Base-by-base conservation (phyloP, 2,797 vertebrate genomes). In the Pseudotriccus pelzelni region DNA sequence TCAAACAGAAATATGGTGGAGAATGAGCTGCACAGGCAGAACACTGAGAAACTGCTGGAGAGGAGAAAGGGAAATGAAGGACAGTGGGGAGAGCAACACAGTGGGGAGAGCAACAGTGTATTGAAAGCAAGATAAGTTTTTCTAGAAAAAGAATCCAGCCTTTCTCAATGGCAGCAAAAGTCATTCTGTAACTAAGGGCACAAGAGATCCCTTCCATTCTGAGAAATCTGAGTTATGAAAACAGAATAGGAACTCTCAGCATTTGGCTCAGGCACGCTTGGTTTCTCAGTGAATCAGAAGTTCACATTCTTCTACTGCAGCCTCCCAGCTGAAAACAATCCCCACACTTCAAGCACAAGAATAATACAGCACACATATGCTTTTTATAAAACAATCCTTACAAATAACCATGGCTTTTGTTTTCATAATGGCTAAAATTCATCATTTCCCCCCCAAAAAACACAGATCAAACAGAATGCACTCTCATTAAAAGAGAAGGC, bases 301-400 rank as follows among this genome's bases (percentile, higher is more conserved):
- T 95, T 96, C 90, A 94, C 93, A 94, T 96, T 95, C 92, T 93
- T 96, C 72, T 94, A 30, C 62, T 27, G 70, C 80, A 94, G 50
- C 60, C 74, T 95, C 94, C 93, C 93, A 92, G 88, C 74, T 89
- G 70, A 90, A 96, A 95, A 95, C 88, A 95, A 96, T 93, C 94
- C 83, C 90, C 74, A 74, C 84, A 87, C 88, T 96, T 87, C 72
- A 90, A 93, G 94, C 67, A 78, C 53, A 94, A 92, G 86, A 96
- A 95, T 86, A 97, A 95, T 90, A 95, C 84, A 93, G 93, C 44
- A 47, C 91, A 94, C 94, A 97, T 90, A 93, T 94, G 95, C 94
- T 94, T 95, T 90, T 95, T 92, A 93, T 94, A 94, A 96, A 97
- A 67, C 63, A 82, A 79, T 82, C 72, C 83, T 75, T 84, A 64